Base-by-base conservation (phyloP, 2,888 invertebrate species). In the Mystacides longicornis region DNA sequence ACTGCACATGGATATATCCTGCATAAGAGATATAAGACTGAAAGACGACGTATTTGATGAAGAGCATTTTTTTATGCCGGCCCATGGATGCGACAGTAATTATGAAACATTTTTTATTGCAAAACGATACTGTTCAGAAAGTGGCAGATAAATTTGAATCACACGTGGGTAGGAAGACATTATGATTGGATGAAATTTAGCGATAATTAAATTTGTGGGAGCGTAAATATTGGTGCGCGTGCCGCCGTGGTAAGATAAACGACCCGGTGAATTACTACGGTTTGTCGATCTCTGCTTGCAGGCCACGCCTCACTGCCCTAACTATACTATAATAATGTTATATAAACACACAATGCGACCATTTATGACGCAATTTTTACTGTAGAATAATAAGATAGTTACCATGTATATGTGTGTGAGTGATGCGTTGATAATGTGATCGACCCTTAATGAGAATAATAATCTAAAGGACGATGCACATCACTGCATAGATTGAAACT, bases 341-440 rank as follows among this genome's bases (percentile, higher is more conserved):
- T 27, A 27, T 7, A n/a, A n/a, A n/a, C n/a, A n/a, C n/a, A 27
- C 11, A 27, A 27, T 27, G 11, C 5, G 7, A 27, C 5, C 27
- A 27, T 7, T 27, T 27, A 11, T 27, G 27, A 7, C 27, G 11
- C 27, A 11, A 27, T 27, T 27, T 27, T 27, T 11, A 27, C 27
- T 7, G 11, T 27, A n/a, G n/a, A 27, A 27, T 27, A 7, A 27
- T 7, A 27, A 11, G 5, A 7, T 11, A 27, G 7, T 5, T 27
- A 27, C 27, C 11, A 11, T 27, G 11, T 11, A 27, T 27, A 27
- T 27, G 45, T 46, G 43, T 20, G 54, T n/a, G 54, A 50, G 20
- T 20, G 45, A 43, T 43, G 54, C 54, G 54, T 50, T 49, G 54
- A 50, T 54, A 49, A 54, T 54, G 49, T 14, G 54, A 49, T 54